Conservation (phyloP, 92 coral and sea anemone genomes). For the Actinostola sp. region DNA sequence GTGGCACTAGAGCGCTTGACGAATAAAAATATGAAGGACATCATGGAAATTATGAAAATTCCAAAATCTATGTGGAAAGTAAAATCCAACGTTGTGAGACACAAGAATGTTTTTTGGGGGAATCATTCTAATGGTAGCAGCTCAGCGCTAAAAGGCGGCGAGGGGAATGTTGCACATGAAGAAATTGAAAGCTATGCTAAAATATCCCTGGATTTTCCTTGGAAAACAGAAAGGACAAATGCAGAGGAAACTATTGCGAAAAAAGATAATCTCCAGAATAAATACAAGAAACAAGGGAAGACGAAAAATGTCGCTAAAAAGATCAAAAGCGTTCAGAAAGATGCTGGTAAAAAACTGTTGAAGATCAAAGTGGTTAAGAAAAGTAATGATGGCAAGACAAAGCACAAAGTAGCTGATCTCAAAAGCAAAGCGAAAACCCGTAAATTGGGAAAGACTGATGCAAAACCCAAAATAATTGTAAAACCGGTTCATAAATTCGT, state of each 20-base stretch:
- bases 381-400: background rate
- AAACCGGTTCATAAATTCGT: too few relatives aligned
- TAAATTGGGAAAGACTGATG: too few relatives aligned
- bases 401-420: background rate
- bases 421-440: background rate
- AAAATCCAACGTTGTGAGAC: background rate
- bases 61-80: slow-evolving; percentile 4
- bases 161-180: slow-evolving; percentile 20
- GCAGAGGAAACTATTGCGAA: background rate
- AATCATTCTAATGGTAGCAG: background rate
- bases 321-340: background rate
- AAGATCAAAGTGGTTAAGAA: background rate
- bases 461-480: too few relatives aligned
- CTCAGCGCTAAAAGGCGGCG: background rate
- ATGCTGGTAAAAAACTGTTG: background rate
- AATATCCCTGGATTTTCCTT: slow-evolving; percentile 21
- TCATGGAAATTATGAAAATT: slow-evolving; percentile 14
- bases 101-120: background rate
- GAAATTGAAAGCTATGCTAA: slow-evolving; percentile 28
- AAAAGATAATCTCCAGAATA: too few relatives aligned
- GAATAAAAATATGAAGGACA: slow-evolving; percentile 14
- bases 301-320: background rate
- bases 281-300: background rate
- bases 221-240: background rate
- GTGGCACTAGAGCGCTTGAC: slow-evolving; percentile 11